Base-by-base conservation (phyloP, 1,140 invertebrate genomes). In the Heliothis virescens region DNA sequence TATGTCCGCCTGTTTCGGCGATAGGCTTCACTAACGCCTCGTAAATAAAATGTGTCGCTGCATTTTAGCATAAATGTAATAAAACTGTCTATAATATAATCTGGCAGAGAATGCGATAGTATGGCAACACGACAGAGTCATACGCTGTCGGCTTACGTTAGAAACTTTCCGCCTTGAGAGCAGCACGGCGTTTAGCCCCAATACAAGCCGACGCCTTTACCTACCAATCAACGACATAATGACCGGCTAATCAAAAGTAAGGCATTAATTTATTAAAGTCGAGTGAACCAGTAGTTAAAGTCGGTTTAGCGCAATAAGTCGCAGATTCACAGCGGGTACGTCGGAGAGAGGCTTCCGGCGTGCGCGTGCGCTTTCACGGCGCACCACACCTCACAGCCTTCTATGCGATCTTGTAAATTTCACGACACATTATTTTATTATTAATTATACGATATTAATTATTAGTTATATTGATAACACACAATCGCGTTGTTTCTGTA, bases 201-300 rank as follows among this genome's bases (percentile, higher is more conserved):
- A 83, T 79, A 69, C 67, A 15, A 65, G 47, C 65, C 52, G 69
- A 80, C 79, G 69, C 71, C 82, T 80, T 21, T 34, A 79, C 26
- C 53, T 41, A 69, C 57, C 55, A 79, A 80, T 82, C 73, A 79
- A 69, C 65, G 48, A 60, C 59, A 73, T 86, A 86, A 86, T 83
- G 47, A 81, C 79, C 73, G 60, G 75, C 79, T 86, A 84, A 84
- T 86, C 85, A 82, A 79, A 81, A 81, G 65, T 75, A 76, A 81
- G 77, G 73, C 78, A 79, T 79, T 83, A 77, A 77, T 77, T 77
- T 77, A 81, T 74, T 82, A 82, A 79, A 74, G 63, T 74, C 59
- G 29, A 47, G 73, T 47, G 21, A 78, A 82, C 69, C 59, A 77
- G 79, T 81, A 82, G 82, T 83, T 85, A 83, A 67, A 55, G 76